Evolutionary conservation across 2,888 invertebrate species (phyloP).

Genomic region (Labia minor): DNA sequence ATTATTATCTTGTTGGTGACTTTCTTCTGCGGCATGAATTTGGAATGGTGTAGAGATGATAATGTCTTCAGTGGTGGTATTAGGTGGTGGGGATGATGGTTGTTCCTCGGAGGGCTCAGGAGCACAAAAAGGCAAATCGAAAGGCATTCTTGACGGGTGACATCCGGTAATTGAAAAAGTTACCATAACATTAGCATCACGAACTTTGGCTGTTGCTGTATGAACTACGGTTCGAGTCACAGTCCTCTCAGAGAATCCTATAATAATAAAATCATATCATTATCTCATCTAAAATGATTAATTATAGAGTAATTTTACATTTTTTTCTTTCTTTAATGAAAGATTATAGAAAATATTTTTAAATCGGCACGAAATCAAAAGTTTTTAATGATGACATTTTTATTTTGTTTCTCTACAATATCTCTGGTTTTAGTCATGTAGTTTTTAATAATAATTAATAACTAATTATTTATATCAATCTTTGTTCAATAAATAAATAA

Average conservation of each 20-base stretch:
- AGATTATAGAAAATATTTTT: too few relatives aligned
- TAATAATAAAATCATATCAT: too few relatives aligned
- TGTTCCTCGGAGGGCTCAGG: not conserved
- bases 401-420: too few relatives aligned
- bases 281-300: too few relatives aligned
- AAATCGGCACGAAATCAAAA: too few relatives aligned
- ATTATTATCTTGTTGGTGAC: not conserved
- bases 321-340: too few relatives aligned
- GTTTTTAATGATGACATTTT: too few relatives aligned
- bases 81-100: not conserved
- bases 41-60: not conserved
- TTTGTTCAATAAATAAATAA: too few relatives aligned
- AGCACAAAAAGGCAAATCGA: not conserved
- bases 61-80: not conserved
- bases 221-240: conserved; percentile 18
- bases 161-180: conserved; percentile 36
- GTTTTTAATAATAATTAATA: too few relatives aligned
- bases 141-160: not conserved
- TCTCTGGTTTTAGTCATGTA: too few relatives aligned
- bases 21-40: not conserved
- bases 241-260: conserved; percentile 2
- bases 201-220: conserved; percentile 26
- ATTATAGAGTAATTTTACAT: too few relatives aligned
- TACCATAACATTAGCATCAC: conserved; percentile 34
- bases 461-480: too few relatives aligned